Conservation (phyloP, 2,888 invertebrate genomes). For the Andrena chrysosceles region DNA sequence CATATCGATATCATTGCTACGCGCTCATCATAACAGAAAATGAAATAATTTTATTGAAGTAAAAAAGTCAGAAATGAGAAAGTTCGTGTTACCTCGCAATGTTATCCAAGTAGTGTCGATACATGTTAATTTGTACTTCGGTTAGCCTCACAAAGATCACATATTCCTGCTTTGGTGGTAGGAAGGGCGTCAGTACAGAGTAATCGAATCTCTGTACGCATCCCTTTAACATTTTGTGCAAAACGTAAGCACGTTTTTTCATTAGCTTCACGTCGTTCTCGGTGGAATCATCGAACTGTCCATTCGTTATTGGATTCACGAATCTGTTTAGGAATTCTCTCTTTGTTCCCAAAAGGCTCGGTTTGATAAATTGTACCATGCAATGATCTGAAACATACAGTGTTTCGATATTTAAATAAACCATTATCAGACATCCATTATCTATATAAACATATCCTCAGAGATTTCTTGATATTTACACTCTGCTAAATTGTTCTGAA, state of each 20-base stretch:
- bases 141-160: slow-evolving; percentile 95
- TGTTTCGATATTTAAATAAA: slow-evolving; percentile 8
- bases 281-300: slow-evolving; percentile 98
- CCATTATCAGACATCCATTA: background rate
- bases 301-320: slow-evolving; percentile 98
- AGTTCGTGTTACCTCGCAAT: slow-evolving; percentile 84
- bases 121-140: slow-evolving; percentile 93
- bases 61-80: background rate
- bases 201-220: slow-evolving; percentile 97
- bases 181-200: slow-evolving; percentile 95
- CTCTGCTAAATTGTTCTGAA: slow-evolving; percentile 98
- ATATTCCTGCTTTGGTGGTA: slow-evolving; percentile 98
- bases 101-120: slow-evolving; percentile 91
- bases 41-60: background rate
- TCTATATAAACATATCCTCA: background rate
- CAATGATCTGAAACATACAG: slow-evolving; percentile 91
- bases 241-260: slow-evolving; percentile 97
- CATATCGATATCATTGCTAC: background rate
- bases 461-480: slow-evolving; percentile 86
- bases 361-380: slow-evolving; percentile 99
- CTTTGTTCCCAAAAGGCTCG: slow-evolving; percentile 95
- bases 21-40: too few species aligned
- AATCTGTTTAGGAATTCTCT: slow-evolving; percentile 98
- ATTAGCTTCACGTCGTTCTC: slow-evolving; percentile 95
- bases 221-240: slow-evolving; percentile 97